phyloP scores from a whole-genome alignment of 2,113 vertebrate genomes.

The Chloropsis hardwickii region DNA sequence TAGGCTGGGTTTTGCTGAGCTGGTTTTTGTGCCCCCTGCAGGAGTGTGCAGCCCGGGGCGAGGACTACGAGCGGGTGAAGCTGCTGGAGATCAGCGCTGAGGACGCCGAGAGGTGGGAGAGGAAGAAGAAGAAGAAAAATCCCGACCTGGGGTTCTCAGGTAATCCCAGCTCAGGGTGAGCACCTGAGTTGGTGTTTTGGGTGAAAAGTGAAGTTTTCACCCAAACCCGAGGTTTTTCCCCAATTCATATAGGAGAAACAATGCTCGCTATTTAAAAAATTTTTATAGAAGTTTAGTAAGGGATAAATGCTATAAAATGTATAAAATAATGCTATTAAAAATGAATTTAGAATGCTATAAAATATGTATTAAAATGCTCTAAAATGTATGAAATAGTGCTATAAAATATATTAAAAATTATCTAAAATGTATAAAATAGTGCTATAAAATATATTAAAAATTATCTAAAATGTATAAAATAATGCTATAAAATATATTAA shows the following conservation, averaged over 20 bases:
- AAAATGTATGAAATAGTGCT: no score
- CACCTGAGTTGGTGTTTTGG: no score
- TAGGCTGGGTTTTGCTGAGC: no score
- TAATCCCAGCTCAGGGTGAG: background rate
- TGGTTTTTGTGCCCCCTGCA: slow-evolving; percentile 1
- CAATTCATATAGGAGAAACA: no score
- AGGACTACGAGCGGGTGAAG: slow-evolving; percentile 90
- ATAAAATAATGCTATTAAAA: background rate
- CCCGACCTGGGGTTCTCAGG: slow-evolving; percentile 95
- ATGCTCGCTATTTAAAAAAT: background rate
- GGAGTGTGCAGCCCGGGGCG: slow-evolving; percentile 87
- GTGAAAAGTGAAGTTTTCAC: no score
- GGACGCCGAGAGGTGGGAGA: slow-evolving; percentile 93
- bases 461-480: no score
- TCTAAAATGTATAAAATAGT: background rate
- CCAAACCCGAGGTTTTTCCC: no score
- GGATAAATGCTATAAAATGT: no score
- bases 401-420: no score
- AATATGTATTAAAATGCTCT: no score
- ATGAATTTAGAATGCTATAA: background rate
- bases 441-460: background rate
- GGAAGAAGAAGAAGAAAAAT: slow-evolving; percentile 91
- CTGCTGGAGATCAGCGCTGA: slow-evolving; percentile 92
- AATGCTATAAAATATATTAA: no score
- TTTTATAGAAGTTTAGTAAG: background rate